These are phyloP conservation scores for Glyptemys insculpta DNA, from an alignment of 2,797 vertebrate species.

Conservation along the genomic window DNA sequence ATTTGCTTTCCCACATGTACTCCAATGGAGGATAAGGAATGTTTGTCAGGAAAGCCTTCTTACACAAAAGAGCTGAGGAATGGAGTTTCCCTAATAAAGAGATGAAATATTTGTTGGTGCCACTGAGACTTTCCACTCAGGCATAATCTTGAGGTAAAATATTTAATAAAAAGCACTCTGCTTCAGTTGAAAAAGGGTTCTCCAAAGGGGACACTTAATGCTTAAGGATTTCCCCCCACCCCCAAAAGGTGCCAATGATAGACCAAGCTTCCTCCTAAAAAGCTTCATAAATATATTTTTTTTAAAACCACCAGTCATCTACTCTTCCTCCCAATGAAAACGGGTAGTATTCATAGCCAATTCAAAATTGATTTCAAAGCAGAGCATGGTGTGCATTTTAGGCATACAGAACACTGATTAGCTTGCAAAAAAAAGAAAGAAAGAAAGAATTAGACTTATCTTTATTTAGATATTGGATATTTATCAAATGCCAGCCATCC, in stretches of 20 bases:
- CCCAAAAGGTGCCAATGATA: not conserved
- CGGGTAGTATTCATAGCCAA: not conserved
- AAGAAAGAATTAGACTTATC: not conserved
- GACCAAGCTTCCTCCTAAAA: not conserved
- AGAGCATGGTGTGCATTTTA: not conserved
- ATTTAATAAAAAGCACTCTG: not conserved
- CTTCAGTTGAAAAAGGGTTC: not conserved
- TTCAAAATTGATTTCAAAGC: not conserved
- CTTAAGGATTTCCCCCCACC: rapidly evolving
- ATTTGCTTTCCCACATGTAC: not conserved
- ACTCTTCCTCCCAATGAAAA: not conserved
- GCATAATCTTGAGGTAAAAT: not conserved
- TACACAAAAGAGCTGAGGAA: not conserved
- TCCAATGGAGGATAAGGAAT: not conserved
- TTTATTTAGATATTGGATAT: slow-evolving; percentile 1
- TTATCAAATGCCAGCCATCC: not conserved
- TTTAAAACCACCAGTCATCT: not conserved
- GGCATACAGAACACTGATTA: not conserved
- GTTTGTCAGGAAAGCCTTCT: not conserved
- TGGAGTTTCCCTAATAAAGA: not conserved
- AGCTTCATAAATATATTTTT: not conserved
- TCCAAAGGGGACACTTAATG: not conserved
- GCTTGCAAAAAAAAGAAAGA: not conserved
- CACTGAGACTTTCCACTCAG: not conserved
- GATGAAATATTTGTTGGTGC: not conserved